phyloP scores from a whole-genome alignment of 1,140 invertebrate genomes.

The Chlorops oryzae region DNA sequence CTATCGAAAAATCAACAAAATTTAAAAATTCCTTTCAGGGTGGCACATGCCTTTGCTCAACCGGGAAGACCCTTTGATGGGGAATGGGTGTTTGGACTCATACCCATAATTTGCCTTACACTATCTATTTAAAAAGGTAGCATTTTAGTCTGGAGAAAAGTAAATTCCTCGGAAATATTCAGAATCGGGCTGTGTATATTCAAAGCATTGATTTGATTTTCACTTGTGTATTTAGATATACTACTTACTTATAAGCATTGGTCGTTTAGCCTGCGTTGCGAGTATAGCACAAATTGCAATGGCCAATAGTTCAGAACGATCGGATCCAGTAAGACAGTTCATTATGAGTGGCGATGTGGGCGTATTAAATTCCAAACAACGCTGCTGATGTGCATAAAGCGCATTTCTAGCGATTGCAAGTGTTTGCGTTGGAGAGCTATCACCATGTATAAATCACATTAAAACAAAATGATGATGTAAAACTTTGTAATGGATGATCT shows the following conservation, averaged over 20 bases:
- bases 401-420: constrained; percentile 42
- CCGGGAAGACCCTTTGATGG: too few species aligned
- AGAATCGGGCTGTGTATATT: too few species aligned
- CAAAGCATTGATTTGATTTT: neutral
- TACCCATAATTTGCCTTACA: too few species aligned
- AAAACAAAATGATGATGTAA: neutral
- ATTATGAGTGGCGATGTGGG: constrained; percentile 36
- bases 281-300: constrained; percentile 35
- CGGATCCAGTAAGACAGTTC: constrained; percentile 43
- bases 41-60: too few species aligned
- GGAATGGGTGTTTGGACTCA: too few species aligned
- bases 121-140: too few species aligned
- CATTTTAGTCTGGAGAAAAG: too few species aligned
- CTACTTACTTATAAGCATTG: constrained; percentile 39
- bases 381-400: constrained; percentile 34
- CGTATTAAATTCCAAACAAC: constrained; percentile 25
- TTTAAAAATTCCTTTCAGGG: too few species aligned
- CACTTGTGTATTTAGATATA: neutral
- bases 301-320: constrained; percentile 40
- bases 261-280: constrained; percentile 37
- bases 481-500: neutral
- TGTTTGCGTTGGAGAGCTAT: constrained; percentile 33
- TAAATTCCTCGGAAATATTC: too few species aligned
- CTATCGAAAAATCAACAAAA: too few species aligned
- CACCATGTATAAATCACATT: too few species aligned